Base-by-base conservation (phyloP, 1,140 invertebrate species). In the Drosophila bocki region DNA sequence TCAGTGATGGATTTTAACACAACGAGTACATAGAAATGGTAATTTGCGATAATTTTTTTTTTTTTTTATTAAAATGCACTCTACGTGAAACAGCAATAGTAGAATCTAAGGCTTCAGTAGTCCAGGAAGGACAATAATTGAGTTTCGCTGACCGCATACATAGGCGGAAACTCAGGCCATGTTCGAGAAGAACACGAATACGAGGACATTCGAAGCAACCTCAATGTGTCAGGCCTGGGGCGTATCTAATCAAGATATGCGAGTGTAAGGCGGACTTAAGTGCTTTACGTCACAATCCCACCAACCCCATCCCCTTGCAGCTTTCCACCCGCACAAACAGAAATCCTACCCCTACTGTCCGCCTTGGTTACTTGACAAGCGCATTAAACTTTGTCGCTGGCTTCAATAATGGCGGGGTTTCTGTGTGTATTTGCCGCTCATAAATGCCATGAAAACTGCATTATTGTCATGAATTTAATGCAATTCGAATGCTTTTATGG, bases 181-280 rank as follows among this genome's bases (percentile, higher is more conserved):
- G 44, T 47, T n/a, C 12, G 12, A 51, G 37, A 51, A 7, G 15
- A 22, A 17, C n/a, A 48, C 13, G 48, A 7, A 37, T 29, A 33
- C n/a, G 17, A 37, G 57, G 22, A 33, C 17, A 39, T 17, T 44
- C 13, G 42, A 12, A 42, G 51, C 17, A 50, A 33, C 32, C 45
- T 62, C 22, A 51, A 56, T 68, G 50, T 84, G 67, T 74, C 82
- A 69, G 39, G 64, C 82, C 58, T 57, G 53, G 44, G 68, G 82
- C 68, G 54, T 71, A 80, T 71, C 78, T 81, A 85, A 85, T 85
- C 82, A 75, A 81, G 74, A 81, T 78, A 75, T 80, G 56, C 39
- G 48, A 68, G 64, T 67, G 61, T 81, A 60, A 51, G 64, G 64
- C 45, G 57, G 68, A 69, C 72, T 84, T 84, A 84, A 80, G 67